These are phyloP conservation scores for Thumatha senex DNA, from an alignment of 2,888 invertebrate species.

Conservation along the genomic window DNA sequence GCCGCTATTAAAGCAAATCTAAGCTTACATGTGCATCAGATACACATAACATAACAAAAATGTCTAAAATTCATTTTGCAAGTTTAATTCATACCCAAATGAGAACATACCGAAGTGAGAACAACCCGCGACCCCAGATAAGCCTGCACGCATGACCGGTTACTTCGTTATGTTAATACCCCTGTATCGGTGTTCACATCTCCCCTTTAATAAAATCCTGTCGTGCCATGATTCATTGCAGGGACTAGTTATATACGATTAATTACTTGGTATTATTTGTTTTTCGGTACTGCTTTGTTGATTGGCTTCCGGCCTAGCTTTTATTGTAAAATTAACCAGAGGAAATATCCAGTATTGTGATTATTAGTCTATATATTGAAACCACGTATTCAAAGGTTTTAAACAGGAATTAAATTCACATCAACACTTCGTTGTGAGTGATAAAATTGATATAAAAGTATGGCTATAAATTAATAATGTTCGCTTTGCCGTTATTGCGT, in stretches of 20 bases:
- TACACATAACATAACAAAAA: no score
- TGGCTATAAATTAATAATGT: no score
- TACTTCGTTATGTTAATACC: slow-evolving; percentile 62
- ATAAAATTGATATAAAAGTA: no score
- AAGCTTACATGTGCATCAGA: no score
- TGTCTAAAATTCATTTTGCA: background rate
- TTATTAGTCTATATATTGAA: no score
- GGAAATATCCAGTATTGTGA: background rate
- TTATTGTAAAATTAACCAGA: background rate
- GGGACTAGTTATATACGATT: slow-evolving; percentile 14
- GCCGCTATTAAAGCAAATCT: no score
- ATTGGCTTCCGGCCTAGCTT: background rate
- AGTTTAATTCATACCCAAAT: background rate
- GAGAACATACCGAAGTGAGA: slow-evolving; percentile 20
- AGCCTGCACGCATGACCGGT: slow-evolving; percentile 54
- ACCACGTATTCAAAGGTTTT: no score
- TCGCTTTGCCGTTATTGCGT: no score
- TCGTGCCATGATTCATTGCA: slow-evolving; percentile 46
- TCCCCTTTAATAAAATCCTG: slow-evolving; percentile 46
- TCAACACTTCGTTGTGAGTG: no score
- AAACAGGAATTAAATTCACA: no score
- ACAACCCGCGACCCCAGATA: slow-evolving; percentile 40
- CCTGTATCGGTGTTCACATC: slow-evolving; percentile 46
- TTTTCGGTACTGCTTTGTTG: slow-evolving; percentile 1
- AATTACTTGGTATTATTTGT: slow-evolving; percentile 10